A percentile compares a stretch with the other conserved stretches of the same genome.
Conservation (phyloP, 2,113 vertebrate genomes). For the Drymodes brunneopygia region DNA sequence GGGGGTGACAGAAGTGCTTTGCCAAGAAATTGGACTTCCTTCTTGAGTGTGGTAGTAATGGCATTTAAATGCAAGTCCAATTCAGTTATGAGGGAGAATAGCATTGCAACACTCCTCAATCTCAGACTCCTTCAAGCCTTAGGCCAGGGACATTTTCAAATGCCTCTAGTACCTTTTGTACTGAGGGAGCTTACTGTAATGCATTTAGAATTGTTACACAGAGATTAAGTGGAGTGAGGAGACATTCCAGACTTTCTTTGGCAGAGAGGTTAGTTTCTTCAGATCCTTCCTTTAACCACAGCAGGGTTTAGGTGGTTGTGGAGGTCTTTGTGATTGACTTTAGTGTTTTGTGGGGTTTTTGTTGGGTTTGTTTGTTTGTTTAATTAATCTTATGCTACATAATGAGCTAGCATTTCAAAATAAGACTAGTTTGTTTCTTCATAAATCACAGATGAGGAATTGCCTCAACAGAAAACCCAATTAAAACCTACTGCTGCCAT, state of each 20-base stretch:
- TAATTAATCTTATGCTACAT: background rate
- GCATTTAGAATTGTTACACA: background rate
- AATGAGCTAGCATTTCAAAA: conserved; percentile 57
- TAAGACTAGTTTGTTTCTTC: conserved; percentile 49
- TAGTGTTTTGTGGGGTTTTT: background rate
- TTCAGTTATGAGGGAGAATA: background rate
- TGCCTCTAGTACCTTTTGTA: background rate
- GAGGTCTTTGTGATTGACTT: background rate
- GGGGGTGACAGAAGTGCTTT: background rate
- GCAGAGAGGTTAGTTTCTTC: background rate
- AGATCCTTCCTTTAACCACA: background rate
- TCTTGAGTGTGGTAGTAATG: background rate
- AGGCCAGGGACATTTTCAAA: background rate
- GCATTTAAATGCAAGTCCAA: background rate
- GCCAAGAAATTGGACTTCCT: background rate
- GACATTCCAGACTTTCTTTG: background rate
- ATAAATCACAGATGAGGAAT: conserved; percentile 35
- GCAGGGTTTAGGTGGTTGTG: background rate
- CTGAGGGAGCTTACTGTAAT: background rate
- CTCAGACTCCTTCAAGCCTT: background rate
- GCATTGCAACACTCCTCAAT: background rate
- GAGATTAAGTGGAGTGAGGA: background rate
- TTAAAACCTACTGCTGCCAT: conserved; percentile 12
- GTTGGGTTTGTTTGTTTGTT: background rate
- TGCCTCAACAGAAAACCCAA: conserved; percentile 34